Evolutionary conservation across 2,797 vertebrate species (phyloP), one percentile per base, ranked within the genome.

Genomic region (Telmatherina bonti): DNA sequence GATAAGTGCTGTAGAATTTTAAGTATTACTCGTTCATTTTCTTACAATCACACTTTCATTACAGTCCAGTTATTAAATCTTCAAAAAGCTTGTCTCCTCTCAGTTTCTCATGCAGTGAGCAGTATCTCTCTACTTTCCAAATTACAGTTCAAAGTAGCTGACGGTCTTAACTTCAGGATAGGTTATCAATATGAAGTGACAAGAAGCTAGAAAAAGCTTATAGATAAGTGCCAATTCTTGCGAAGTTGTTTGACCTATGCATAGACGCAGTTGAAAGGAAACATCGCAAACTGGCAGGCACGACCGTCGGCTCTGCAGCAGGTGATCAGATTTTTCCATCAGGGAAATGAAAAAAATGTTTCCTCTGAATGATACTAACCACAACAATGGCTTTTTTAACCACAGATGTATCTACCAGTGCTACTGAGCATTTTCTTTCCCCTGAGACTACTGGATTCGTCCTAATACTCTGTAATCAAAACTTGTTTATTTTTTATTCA

Each of bases 1-100:
- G 63, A 72, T 72, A 49, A 20, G 29, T 18, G 52, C 11, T n/a
- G 69, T 47, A 79, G 64, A 69, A 79, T 72, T 69, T 59, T 43
- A 74, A 67, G 45, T 53, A 36, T 64, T n/a, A 2, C 29, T 67
- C 38, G 3, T 74, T 70, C 20, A 49, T 72, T 70, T 59, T 31
- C 7, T 54, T 55, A 45, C 43, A 58, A 57, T 73, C 43, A 53
- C 24, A 18, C 51, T 56, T 61, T 67, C 61, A 22, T 31, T 58
- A 56, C 20, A 2, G 35, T 36, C 1, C 26, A 9, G 60, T 67
- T 69, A 67, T 78, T 51, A 59, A 70, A 36, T 61, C 61, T 62
- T 41, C 62, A 31, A 36, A 18, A 2, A 49, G 43, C 67, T 51
- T 20, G 27, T 35, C 72, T 74, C 16, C 4, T 55, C 9, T 47